phyloP scores from a whole-genome alignment of 2,888 invertebrate genomes.

The Oscheius sp. region DNA sequence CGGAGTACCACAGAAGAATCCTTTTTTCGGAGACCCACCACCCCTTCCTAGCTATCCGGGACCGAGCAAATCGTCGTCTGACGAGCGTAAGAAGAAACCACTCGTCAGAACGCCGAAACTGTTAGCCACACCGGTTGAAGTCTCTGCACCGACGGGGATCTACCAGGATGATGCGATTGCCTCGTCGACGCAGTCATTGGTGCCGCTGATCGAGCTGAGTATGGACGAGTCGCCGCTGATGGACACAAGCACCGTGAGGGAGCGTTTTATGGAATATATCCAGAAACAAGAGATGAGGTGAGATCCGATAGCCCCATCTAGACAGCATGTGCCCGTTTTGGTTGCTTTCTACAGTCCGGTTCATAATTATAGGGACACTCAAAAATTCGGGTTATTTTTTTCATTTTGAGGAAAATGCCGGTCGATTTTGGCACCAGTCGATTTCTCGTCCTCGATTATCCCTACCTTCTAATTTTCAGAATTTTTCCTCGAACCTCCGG shows the following conservation, averaged over 20 bases:
- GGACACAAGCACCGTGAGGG: conserved; percentile 21
- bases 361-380: too few relatives aligned
- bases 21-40: conserved; percentile 33
- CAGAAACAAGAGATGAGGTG: conserved; percentile 4
- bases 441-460: too few relatives aligned
- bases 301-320: too few relatives aligned
- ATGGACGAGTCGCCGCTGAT: conserved; percentile 18
- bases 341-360: too few relatives aligned
- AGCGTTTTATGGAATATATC: conserved; percentile 22
- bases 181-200: conserved; percentile 15
- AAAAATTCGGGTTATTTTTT: too few relatives aligned
- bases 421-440: too few relatives aligned
- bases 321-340: too few relatives aligned
- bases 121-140: conserved; percentile 25
- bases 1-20: conserved; percentile 30
- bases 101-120: conserved; percentile 20
- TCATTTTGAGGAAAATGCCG: too few relatives aligned
- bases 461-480: too few relatives aligned
- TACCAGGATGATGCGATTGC: conserved; percentile 19
- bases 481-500: too few relatives aligned
- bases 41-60: background rate
- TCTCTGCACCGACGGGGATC: conserved; percentile 15
- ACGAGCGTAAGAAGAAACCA: conserved; percentile 22
- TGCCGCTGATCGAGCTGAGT: conserved; percentile 24
- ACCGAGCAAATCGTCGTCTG: conserved; percentile 3